Evolutionary conservation across 2,113 vertebrate species (phyloP), one percentile per base, ranked within the genome.

Genomic region (Nyctereutes procyonoides): DNA sequence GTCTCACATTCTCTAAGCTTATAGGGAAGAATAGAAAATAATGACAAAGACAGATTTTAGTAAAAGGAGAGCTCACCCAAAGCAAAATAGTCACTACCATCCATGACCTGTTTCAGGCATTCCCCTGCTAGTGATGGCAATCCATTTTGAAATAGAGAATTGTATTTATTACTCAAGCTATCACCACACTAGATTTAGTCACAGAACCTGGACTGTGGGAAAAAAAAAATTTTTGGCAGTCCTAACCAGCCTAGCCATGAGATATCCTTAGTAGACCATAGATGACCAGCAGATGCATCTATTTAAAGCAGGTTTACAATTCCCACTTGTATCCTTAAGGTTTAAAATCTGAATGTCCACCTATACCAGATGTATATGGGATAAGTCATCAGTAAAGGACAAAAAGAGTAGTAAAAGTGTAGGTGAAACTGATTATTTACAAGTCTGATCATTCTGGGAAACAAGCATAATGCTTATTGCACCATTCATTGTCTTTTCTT

Each of bases 21-120:
- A 26, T 20, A 38, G 38, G 30, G 56, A 95, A 87, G 53, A 92
- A 95, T 24, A 90, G 17, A 85, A 94, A 96, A 95, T 79, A 77
- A 89, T 38, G 60, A 93, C 82, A 96, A 87, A 79, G 30, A 85
- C 82, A 65, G 48, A 77, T 86, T 83, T 81, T 60, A 86, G 48
- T 63, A 82, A 96, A 93, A 90, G 30, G 26, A 43, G 19, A 74
- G n/a, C 91, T 88, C 0, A 0, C 62, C n/a, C 67, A 82, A 12
- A 86, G 73, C 88, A 95, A 81, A 82, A 77, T 17, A 84, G 58
- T 58, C 81, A 74, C 80, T 83, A 43, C 7, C 38, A 85, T 28
- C 84, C 43, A 15, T 24, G 77, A 95, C 55, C 71, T 91, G 35
- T 83, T 43, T 60, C 65, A 63, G 48, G 24, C 30, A 43, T 7